A percentile compares a stretch with the other conserved stretches of the same genome.
Evolutionary conservation across 2,797 vertebrate genomes (phyloP).

Genomic region (Aulostomus chinensis): DNA sequence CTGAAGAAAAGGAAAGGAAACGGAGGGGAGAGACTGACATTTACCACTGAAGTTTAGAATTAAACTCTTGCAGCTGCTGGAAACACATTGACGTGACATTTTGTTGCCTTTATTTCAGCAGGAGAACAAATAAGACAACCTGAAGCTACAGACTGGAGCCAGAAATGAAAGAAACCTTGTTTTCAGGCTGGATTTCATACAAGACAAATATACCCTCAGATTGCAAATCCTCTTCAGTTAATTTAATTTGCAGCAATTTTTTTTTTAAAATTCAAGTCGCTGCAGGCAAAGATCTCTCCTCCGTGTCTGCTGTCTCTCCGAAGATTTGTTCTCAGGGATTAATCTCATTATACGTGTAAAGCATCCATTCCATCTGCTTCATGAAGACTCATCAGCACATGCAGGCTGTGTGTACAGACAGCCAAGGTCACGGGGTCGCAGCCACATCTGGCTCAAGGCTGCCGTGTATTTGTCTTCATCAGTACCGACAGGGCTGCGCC

Average conservation of each 20-base stretch:
- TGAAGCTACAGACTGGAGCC: background rate
- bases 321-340: slow-evolving; percentile 24
- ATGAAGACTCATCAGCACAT: slow-evolving; percentile 16
- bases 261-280: too few species aligned
- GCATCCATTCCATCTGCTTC: slow-evolving; percentile 22
- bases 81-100: slow-evolving; percentile 3
- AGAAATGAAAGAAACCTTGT: too few species aligned
- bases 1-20: background rate
- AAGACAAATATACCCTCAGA: too few species aligned
- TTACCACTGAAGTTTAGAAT: background rate
- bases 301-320: slow-evolving; percentile 21
- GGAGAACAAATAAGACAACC: too few species aligned
- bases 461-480: slow-evolving; percentile 49
- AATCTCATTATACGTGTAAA: slow-evolving; percentile 52
- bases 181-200: too few species aligned
- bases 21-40: background rate
- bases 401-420: slow-evolving; percentile 3
- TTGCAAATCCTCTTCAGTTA: too few species aligned
- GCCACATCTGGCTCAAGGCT: slow-evolving; percentile 63
- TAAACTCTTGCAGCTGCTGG: slow-evolving; percentile 1
- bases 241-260: too few species aligned
- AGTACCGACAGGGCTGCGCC: slow-evolving; percentile 26
- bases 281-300: too few species aligned
- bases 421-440: slow-evolving; percentile 42
- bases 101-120: background rate